Conservation (phyloP, 2,888 invertebrate species). For the Melipona bicolor region DNA sequence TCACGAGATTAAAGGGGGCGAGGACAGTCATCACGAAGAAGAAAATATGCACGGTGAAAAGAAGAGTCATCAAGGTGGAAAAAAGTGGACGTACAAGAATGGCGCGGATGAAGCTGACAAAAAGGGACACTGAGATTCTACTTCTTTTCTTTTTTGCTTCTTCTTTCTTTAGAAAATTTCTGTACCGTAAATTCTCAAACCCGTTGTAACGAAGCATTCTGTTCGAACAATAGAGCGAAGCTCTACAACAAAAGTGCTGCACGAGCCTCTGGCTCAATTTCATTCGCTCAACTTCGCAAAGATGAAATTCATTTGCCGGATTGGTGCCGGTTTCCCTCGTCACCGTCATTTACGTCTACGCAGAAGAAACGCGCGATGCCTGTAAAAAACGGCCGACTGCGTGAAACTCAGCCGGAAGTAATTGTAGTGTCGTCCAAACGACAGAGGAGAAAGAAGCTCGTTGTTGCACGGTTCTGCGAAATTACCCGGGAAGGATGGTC, state of each 20-base stretch:
- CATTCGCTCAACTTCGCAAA: constrained; percentile 28
- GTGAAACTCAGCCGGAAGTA: constrained; percentile 17
- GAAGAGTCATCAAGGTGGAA: constrained; percentile 84
- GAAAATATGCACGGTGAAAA: constrained; percentile 85
- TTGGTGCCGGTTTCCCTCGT: constrained; percentile 9
- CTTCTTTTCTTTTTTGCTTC: background rate
- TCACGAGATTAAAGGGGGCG: constrained; percentile 86
- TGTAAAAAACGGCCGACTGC: constrained; percentile 40
- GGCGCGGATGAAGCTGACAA: constrained; percentile 75
- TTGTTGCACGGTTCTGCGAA: background rate
- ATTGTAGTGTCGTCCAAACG: constrained; percentile 10
- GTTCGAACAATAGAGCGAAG: background rate
- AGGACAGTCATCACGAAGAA: constrained; percentile 86
- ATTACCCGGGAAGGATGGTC: background rate
- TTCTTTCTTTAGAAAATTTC: too few species aligned
- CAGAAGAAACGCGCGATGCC: constrained; percentile 39
- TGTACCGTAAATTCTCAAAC: too few species aligned
- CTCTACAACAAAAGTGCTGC: background rate
- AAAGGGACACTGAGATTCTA: constrained; percentile 8
- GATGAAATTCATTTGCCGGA: constrained; percentile 43
- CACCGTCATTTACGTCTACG: constrained; percentile 20
- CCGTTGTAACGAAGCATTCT: background rate
- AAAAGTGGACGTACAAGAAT: constrained; percentile 87
- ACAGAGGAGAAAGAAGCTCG: background rate
- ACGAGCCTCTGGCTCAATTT: constrained; percentile 24